phyloP scores from a whole-genome alignment of 2,113 vertebrate genomes.

The Pygoscelis antarcticus region DNA sequence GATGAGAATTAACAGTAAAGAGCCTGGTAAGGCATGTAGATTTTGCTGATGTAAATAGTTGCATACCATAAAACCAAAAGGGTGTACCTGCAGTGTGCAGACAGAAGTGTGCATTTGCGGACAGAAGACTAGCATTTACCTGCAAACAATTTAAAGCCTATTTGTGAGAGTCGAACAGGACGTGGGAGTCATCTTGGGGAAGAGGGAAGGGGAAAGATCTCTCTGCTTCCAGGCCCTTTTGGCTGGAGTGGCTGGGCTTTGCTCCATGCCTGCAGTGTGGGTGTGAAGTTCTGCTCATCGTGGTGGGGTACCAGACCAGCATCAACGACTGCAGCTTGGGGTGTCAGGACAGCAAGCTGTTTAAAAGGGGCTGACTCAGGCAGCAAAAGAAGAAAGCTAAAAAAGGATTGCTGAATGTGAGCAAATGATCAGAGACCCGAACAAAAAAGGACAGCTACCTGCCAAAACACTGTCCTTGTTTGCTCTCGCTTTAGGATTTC shows the following conservation, averaged over 20 bases:
- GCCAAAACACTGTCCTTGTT: background rate
- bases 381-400: background rate
- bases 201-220: background rate
- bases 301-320: background rate
- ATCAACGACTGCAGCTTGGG: background rate
- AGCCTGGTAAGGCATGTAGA: background rate
- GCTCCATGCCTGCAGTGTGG: background rate
- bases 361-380: background rate
- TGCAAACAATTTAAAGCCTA: background rate
- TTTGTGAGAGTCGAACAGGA: background rate
- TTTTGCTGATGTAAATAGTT: background rate
- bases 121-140: background rate
- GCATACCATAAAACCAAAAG: background rate
- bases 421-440: background rate
- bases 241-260: background rate
- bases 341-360: background rate
- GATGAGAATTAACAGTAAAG: background rate
- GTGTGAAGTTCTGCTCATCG: background rate
- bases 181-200: background rate
- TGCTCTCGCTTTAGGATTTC: background rate
- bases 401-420: background rate
- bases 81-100: background rate
- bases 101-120: background rate
- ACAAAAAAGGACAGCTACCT: background rate
- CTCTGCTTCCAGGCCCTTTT: background rate